Conservation (phyloP, 2,113 vertebrate genomes). For the Muntiacus muntjak region DNA sequence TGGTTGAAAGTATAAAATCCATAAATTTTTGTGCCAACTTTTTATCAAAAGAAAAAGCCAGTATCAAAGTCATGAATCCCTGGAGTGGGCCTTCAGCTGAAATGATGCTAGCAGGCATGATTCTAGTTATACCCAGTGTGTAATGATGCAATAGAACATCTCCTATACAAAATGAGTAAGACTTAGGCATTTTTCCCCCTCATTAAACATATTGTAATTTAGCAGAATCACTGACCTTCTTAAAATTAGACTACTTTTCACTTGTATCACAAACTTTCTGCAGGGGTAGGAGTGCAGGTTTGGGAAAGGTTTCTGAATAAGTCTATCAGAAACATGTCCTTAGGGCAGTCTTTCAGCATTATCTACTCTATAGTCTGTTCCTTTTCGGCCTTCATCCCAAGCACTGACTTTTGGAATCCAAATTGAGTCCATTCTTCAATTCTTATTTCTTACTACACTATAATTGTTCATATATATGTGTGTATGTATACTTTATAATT, state of each 20-base stretch:
- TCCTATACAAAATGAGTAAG: not conserved
- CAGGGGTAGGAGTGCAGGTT: not conserved
- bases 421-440: not conserved
- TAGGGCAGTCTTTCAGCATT: not conserved
- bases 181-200: not conserved
- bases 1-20: not conserved
- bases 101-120: not conserved
- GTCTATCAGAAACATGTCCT: not conserved
- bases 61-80: not conserved
- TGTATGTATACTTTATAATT: not conserved
- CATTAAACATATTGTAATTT: not conserved
- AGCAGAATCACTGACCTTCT: not conserved
- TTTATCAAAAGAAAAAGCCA: not conserved
- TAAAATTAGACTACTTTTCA: not conserved
- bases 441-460: not conserved
- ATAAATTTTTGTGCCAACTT: not conserved
- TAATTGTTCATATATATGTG: not conserved
- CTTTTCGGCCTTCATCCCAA: not conserved
- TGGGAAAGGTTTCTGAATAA: constrained; percentile 1
- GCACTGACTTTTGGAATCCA: not conserved
- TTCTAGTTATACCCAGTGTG: not conserved
- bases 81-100: not conserved
- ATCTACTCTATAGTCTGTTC: not conserved
- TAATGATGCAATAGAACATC: not conserved
- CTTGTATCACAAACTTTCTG: not conserved